Evolutionary conservation across 2,797 vertebrate genomes (phyloP), one percentile per base, ranked within the genome.

Genomic region (Enteromius paludinosus): DNA sequence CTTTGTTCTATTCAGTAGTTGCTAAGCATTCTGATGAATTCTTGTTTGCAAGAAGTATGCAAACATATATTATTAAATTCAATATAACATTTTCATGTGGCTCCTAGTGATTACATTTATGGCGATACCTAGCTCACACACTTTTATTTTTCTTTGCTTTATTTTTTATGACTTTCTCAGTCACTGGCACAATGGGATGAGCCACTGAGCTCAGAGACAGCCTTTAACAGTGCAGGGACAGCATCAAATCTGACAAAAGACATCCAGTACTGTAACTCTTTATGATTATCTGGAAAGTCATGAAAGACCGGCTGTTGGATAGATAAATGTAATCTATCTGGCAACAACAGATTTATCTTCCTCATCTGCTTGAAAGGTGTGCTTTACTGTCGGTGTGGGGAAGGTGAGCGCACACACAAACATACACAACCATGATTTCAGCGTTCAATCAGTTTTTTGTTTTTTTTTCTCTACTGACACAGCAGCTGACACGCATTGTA

Each of bases 301-400:
- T 90, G 87, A 71, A 87, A 83, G 79, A 74, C 79, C 1, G 59
- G 52, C 83, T 61, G 54, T 45, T 54, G 75, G 81, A 85, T 88
- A 88, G 87, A 91, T 91, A 90, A 91, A 90, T 82, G 86, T 90
- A 93, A 93, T 92, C 91, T 90, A 87, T 87, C 90, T 89, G 91
- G 89, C 92, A 92, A 88, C 75, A 84, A 23, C 81, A 92, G 87
- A 92, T 91, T 92, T 90, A 89, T 86, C 87, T 88, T 90, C 88
- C 89, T 92, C 89, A 92, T 93, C 91, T 91, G 88, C 90, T 90
- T 90, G 88, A 84, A 85, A 85, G 72, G 83, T 64, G 20, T 52
- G 56, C 43, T 43, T 81, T 73, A 35, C 30, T 52, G 59, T 72
- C 4, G 1, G 28, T 73, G 59, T 83, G 80, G 23, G 64, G 14